A percentile compares a stretch with the other conserved stretches of the same genome.
Evolutionary conservation across 1,140 invertebrate genomes (phyloP).

Genomic region (Camponotus floridanus): DNA sequence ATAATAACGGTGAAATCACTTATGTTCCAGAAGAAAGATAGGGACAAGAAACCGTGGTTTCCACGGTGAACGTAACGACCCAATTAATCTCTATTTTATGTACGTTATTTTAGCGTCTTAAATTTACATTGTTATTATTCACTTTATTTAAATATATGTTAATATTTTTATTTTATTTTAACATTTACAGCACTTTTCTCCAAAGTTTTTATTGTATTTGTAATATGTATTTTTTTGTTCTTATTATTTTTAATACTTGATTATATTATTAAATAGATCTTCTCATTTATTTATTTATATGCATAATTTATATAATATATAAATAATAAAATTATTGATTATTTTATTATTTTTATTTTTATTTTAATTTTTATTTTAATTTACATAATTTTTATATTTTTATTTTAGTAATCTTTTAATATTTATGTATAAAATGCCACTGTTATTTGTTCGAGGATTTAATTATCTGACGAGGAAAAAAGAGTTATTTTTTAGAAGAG

Average conservation of each 20-base stretch:
- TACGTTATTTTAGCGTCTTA: slow-evolving; percentile 3
- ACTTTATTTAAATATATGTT: not conserved
- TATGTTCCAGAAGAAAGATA: not conserved
- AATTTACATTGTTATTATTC: not conserved
- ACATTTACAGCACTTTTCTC: not conserved
- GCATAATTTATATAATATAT: too few relatives aligned
- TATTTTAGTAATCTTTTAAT: not conserved
- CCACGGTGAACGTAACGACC: slow-evolving; percentile 26
- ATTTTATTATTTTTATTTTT: not conserved
- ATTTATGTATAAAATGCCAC: not conserved
- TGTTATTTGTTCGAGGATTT: too few relatives aligned
- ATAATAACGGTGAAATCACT: slow-evolving; percentile 33
- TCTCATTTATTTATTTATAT: too few relatives aligned
- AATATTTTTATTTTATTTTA: not conserved
- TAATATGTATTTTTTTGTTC: too few relatives aligned
- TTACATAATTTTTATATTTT: not conserved
- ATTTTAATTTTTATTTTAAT: not conserved
- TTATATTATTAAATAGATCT: too few relatives aligned
- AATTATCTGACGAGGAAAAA: too few relatives aligned
- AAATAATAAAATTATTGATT: too few relatives aligned
- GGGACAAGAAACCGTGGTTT: not conserved
- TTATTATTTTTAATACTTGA: too few relatives aligned
- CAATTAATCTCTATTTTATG: slow-evolving; percentile 39
- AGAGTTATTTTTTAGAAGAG: too few relatives aligned
- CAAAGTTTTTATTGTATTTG: not conserved